Base-by-base conservation (phyloP, 2,888 invertebrate species). In the Drosophila dives region DNA sequence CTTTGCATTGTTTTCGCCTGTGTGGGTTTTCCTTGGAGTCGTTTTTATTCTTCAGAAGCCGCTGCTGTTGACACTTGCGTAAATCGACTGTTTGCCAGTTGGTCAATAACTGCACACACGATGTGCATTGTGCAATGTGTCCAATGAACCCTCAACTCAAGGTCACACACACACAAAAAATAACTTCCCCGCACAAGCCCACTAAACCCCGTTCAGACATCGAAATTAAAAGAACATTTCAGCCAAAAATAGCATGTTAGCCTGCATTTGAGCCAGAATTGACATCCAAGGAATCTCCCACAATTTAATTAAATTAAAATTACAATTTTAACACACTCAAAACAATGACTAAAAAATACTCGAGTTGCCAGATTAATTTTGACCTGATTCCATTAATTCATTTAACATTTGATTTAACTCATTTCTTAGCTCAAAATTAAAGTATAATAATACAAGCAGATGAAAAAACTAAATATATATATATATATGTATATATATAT, bases 81-180 rank as follows among this genome's bases (percentile, higher is more conserved):
- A 67, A 73, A 76, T 68, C 61, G 61, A 68, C 67, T 76, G 67
- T 77, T 66, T 73, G 78, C 38, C 67, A 53, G 34, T 36, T 65
- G 64, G 65, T 65, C 54, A 78, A 62, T 59, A 68, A 74, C 42
- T 68, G 74, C 64, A 76, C 56, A 45, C 26, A 59, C 49, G 29
- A 29, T 29, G 29, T 29, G 29, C 29, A 29, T 29, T 29, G 29
- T 74, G 79, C 69, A 63, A 60, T 75, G 75, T 75, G 75, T 45
- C 23, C 70, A 79, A 53, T 79, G 70, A 77, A 79, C 79, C 45
- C 26, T 59, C 15, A 8, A 34, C 33, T 40, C 74, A 75, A 75
- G 74, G 75, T 40, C 75, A 26, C 40, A 8, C 38, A 32, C 36
- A 32, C 15, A 56, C n/a, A 29, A 12, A 23, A 15, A 2, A 12